Evolutionary conservation across 2,797 vertebrate species (phyloP).

Genomic region (Balearica regulorum): DNA sequence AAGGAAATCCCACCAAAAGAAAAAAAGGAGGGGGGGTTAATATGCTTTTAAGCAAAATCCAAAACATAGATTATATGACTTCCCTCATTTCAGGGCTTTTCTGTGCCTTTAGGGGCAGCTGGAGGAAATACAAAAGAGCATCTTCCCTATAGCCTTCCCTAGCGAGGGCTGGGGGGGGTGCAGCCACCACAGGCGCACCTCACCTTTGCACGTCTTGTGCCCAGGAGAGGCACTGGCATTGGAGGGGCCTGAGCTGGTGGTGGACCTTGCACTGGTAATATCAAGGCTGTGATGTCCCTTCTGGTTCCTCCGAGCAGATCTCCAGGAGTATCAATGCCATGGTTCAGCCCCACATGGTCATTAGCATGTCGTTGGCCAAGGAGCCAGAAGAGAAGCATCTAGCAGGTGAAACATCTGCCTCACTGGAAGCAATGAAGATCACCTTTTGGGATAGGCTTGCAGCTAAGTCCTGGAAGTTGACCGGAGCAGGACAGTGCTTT

Average conservation of each 20-base stretch:
- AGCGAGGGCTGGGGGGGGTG: background rate
- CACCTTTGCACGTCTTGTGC: background rate
- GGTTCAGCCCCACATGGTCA: background rate
- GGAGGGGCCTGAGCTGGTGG: background rate
- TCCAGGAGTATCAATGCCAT: background rate
- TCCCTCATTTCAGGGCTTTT: constrained; percentile 18
- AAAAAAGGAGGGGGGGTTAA: background rate
- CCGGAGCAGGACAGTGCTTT: background rate
- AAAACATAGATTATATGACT: constrained; percentile 32
- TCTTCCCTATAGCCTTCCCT: background rate
- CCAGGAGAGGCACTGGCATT: background rate
- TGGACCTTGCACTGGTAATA: background rate
- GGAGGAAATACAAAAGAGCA: constrained; percentile 15
- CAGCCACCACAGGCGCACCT: background rate
- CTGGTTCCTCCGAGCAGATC: background rate
- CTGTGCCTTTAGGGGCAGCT: background rate
- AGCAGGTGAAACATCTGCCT: background rate
- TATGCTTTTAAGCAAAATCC: constrained; percentile 2
- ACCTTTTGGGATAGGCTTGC: background rate
- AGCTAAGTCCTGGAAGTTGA: background rate
- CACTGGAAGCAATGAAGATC: background rate
- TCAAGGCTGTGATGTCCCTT: background rate
- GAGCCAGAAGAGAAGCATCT: background rate
- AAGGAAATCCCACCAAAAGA: constrained; percentile 36
- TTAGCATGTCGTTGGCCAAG: background rate